These are phyloP conservation scores for Pseudomyrmex flavicornis DNA, from an alignment of 1,140 invertebrate genomes.

Conservation along the genomic window DNA sequence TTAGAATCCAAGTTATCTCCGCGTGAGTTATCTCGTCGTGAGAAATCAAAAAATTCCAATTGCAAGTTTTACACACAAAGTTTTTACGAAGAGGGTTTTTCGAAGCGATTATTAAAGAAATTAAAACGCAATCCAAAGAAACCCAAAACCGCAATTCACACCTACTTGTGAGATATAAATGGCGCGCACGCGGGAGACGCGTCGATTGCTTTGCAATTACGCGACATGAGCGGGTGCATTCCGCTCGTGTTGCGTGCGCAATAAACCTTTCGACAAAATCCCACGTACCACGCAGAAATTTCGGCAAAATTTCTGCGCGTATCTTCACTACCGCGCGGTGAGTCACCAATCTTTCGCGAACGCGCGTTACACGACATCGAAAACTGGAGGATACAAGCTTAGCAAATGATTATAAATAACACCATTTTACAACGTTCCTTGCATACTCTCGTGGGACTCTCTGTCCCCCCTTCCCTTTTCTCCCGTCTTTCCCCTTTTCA, in stretches of 20 bases:
- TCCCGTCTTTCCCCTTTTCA: background rate
- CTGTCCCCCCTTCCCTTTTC: too few species aligned
- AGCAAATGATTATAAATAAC: constrained; percentile 44
- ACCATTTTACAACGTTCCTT: constrained; percentile 31
- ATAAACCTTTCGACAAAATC: constrained; percentile 35
- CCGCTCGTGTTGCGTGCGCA: background rate
- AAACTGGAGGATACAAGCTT: constrained; percentile 8
- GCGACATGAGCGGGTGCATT: background rate
- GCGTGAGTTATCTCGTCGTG: too few species aligned
- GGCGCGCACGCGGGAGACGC: background rate
- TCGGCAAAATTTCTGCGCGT: constrained; percentile 24
- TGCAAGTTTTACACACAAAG: too few species aligned
- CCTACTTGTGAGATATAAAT: too few species aligned
- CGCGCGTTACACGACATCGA: constrained; percentile 30
- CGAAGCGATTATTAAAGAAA: too few species aligned
- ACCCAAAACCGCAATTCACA: too few species aligned
- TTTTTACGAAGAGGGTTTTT: too few species aligned
- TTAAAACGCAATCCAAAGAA: too few species aligned
- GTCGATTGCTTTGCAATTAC: constrained; percentile 3
- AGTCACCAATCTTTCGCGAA: constrained; percentile 20
- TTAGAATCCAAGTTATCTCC: too few species aligned
- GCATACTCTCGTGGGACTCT: background rate
- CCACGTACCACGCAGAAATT: constrained; percentile 39
- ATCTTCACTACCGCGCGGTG: constrained; percentile 2
- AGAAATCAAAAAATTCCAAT: too few species aligned